Conservation (phyloP, 1,140 invertebrate genomes). For the Drosophila sucinea region DNA sequence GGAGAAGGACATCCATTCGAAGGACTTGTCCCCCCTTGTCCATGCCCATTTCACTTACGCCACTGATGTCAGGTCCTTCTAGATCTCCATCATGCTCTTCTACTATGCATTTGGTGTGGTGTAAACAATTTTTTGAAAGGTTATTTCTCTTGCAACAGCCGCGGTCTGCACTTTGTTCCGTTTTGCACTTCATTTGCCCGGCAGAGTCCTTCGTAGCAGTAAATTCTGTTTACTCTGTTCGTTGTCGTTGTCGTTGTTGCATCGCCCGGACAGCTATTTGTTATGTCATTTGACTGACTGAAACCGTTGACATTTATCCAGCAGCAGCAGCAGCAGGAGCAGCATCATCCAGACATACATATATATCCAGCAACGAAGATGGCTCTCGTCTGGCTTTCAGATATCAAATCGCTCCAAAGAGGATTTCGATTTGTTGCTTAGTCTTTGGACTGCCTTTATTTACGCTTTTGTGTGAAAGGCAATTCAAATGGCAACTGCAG, state of each 20-base stretch:
- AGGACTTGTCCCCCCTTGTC: too few relatives aligned
- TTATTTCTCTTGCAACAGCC: constrained; percentile 70
- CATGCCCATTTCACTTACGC: neutral
- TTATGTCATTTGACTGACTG: constrained; percentile 71
- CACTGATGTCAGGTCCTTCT: neutral
- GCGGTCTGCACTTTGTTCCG: constrained; percentile 66
- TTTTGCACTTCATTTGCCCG: constrained; percentile 73
- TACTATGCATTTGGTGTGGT: constrained; percentile 25
- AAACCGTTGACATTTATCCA: constrained; percentile 72
- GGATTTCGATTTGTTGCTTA: constrained; percentile 39
- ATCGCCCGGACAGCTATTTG: constrained; percentile 68
- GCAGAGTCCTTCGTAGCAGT: constrained; percentile 49
- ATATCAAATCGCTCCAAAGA: constrained; percentile 62
- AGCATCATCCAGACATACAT: constrained; percentile 4
- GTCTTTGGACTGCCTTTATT: constrained; percentile 6
- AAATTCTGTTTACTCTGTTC: constrained; percentile 71
- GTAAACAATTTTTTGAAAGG: constrained; percentile 77
- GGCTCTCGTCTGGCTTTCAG: constrained; percentile 24
- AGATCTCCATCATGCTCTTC: neutral
- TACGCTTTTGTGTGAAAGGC: constrained; percentile 6
- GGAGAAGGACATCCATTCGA: too few relatives aligned
- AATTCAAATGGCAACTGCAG: constrained; percentile 14
- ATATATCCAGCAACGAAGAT: constrained; percentile 14
- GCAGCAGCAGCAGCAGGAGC: constrained; percentile 38
- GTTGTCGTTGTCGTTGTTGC: constrained; percentile 45